Percentiles rank a stretch among this genome's conserved stretches.
Evolutionary conservation across 2,113 vertebrate species (phyloP).

Genomic region (Macroglossus sobrinus): DNA sequence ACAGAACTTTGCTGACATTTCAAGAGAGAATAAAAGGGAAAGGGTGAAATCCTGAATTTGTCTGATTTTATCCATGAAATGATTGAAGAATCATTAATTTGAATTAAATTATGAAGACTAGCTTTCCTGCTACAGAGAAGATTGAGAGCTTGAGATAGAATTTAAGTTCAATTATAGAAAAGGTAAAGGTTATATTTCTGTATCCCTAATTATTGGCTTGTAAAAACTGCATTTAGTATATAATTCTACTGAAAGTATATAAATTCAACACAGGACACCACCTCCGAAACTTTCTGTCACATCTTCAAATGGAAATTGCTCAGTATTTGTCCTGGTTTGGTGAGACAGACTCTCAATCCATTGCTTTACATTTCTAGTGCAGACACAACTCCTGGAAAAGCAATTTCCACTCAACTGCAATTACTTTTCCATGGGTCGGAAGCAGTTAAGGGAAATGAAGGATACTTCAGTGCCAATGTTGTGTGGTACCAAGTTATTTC

Average conservation of each 20-base stretch:
- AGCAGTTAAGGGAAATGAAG: conserved; percentile 60
- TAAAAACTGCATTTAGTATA: neutral
- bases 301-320: neutral
- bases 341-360: neutral
- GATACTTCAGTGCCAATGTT: conserved; percentile 25
- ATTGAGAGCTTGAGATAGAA: neutral
- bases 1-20: neutral
- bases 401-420: conserved; percentile 42
- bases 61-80: neutral
- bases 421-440: conserved; percentile 25
- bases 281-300: neutral
- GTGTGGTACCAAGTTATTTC: conserved; percentile 51
- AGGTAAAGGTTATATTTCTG: conserved; percentile 4
- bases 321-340: neutral
- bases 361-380: neutral
- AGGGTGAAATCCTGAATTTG: neutral
- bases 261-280: neutral
- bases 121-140: neutral
- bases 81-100: conserved; percentile 10
- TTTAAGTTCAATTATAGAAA: neutral
- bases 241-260: neutral
- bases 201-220: neutral
- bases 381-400: conserved; percentile 33
- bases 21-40: neutral
- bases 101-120: neutral